Evolutionary conservation across 2,113 vertebrate species (phyloP).

Genomic region (Bos javanicus): DNA sequence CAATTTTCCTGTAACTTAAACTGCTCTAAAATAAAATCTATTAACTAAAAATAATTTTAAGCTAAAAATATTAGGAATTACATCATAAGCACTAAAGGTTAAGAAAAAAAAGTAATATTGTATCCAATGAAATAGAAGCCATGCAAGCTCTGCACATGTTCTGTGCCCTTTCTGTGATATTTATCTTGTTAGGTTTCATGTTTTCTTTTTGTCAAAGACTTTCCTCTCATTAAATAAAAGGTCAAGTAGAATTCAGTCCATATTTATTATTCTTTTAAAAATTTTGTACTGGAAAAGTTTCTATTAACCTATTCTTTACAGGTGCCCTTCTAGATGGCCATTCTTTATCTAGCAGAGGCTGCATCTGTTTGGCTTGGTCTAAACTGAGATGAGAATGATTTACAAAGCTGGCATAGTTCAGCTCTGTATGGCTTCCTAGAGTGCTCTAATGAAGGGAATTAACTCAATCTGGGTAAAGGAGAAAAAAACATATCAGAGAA

Average conservation of each 20-base stretch:
- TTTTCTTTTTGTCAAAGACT: conserved; percentile 8
- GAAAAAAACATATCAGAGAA: neutral
- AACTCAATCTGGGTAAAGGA: neutral
- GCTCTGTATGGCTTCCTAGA: neutral
- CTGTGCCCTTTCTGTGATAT: conserved; percentile 74
- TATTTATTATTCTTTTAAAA: conserved; percentile 56
- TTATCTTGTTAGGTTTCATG: conserved; percentile 64
- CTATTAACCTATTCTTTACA: conserved; percentile 53
- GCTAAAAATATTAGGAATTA: neutral
- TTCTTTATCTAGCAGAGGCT: neutral
- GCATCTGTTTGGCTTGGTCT: neutral
- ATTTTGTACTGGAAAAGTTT: neutral
- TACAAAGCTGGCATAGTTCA: neutral
- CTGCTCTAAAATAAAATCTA: neutral
- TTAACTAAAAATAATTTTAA: neutral
- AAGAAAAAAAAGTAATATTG: neutral
- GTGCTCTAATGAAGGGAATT: conserved; percentile 17
- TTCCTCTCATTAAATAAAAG: conserved; percentile 70
- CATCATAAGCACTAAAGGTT: neutral
- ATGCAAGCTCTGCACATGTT: neutral
- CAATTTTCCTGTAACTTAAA: neutral
- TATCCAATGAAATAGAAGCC: neutral
- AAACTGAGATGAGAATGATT: neutral
- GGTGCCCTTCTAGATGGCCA: neutral
- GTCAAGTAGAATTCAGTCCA: conserved; percentile 55